phyloP scores from a whole-genome alignment of 2,888 invertebrate genomes.

The Ceraclea dissimilis region DNA sequence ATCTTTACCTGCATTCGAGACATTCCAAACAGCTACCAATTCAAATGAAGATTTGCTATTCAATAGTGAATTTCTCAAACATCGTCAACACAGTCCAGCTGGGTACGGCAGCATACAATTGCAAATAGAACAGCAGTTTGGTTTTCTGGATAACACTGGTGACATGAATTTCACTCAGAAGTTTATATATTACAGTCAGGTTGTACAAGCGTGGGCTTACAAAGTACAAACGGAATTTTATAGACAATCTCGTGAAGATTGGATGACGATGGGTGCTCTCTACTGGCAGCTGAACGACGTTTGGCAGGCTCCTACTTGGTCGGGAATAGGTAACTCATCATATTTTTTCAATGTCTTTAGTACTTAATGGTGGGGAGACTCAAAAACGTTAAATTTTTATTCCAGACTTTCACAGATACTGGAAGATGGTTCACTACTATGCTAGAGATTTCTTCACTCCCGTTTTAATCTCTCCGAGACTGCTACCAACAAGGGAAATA shows the following conservation, averaged over 20 bases:
- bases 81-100: constrained; percentile 79
- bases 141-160: constrained; percentile 45
- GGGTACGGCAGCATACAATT: constrained; percentile 55
- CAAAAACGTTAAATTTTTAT: not conserved
- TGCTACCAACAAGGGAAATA: constrained; percentile 44
- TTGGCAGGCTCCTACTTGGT: constrained; percentile 97
- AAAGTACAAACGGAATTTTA: constrained; percentile 82
- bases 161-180: constrained; percentile 53
- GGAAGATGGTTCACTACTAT: constrained; percentile 89
- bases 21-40: constrained; percentile 55
- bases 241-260: constrained; percentile 49
- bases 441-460: constrained; percentile 80
- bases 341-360: too few species aligned
- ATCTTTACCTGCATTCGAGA: constrained; percentile 68
- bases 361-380: not conserved
- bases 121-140: constrained; percentile 57
- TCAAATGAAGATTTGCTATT: constrained; percentile 44
- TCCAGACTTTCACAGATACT: constrained; percentile 65
- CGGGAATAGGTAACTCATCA: constrained; percentile 60
- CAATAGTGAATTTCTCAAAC: constrained; percentile 55
- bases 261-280: constrained; percentile 88
- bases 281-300: constrained; percentile 99
- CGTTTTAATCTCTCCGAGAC: constrained; percentile 56
- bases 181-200: constrained; percentile 79
- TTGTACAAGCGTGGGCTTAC: constrained; percentile 76